Conservation (phyloP, 2,797 vertebrate genomes). For the Acropternis orthonyx region DNA sequence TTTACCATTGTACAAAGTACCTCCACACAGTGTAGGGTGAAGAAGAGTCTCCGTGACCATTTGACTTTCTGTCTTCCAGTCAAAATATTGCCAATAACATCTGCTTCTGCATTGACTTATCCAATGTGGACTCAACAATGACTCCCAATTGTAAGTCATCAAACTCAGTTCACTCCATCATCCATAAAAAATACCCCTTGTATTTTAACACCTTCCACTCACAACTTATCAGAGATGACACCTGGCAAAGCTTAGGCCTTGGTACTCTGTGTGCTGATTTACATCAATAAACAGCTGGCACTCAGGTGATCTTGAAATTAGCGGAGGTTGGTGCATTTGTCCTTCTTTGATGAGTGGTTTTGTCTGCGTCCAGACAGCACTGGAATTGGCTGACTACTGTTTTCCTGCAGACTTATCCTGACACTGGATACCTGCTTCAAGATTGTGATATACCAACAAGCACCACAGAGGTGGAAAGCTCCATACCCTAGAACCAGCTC, state of each 20-base stretch:
- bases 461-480: not conserved
- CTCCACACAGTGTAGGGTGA: rapidly evolving
- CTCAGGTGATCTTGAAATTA: not conserved
- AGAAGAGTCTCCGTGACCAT: rapidly evolving
- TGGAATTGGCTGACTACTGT: not conserved
- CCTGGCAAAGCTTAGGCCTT: not conserved
- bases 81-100: not conserved
- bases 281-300: not conserved
- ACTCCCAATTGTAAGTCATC: not conserved
- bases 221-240: not conserved
- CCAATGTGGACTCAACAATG: rapidly evolving
- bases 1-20: not conserved
- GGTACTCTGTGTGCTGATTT: not conserved
- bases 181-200: not conserved
- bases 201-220: not conserved
- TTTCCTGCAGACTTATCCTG: not conserved
- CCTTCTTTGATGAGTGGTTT: not conserved
- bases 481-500: not conserved
- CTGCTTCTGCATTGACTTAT: not conserved
- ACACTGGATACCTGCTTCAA: not conserved
- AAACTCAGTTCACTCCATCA: not conserved
- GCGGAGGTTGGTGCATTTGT: not conserved
- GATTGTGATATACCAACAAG: not conserved
- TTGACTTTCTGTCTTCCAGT: not conserved
- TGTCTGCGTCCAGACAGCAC: not conserved